Base-by-base conservation (phyloP, 2,888 invertebrate species). In the Branchellion lobata region DNA sequence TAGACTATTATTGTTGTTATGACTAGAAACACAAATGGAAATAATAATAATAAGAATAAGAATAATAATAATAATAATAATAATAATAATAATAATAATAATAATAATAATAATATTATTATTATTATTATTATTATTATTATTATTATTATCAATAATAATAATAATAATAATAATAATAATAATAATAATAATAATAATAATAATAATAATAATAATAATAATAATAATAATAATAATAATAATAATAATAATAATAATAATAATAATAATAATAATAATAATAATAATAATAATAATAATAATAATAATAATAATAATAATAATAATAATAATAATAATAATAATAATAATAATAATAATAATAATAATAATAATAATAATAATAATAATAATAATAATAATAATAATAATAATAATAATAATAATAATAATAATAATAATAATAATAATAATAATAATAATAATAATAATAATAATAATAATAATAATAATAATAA, bases 231-330 rank as follows among this genome's bases (percentile, higher is more conserved):
- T 75, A 51, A 27, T 75, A 36, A 29, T 40, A 61, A 29, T 27
- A 61, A 29, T 76, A 40, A 18, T 47, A 61, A 18, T 61, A 1
- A 27, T 75, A 57, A 27, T 57, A 57, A 27, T 75, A 75, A 14
- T 57, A 57, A 27, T 75, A 75, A 27, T 57, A 57, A 14, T 75
- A 75, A 27, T 57, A 75, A 5, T 1, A 75, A 14, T 57, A 75
- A 14, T 1, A 75, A 14, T 24, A 57, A 5, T 57, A 57, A 1
- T 75, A 47, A 14, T 75, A 57, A 5, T 40, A 40, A 5, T 40
- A 40, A 5, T 40, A 40, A 5, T 40, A 40, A 5, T 40, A 40
- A 5, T 40, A 40, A 5, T 40, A 27, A 1, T 24, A 27, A 1
- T 73, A 47, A 21, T 73, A 29, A 5, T 51, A 21, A 8, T 51